Conservation (phyloP, 2,888 invertebrate genomes). For the Polydrusus pterygomalis region DNA sequence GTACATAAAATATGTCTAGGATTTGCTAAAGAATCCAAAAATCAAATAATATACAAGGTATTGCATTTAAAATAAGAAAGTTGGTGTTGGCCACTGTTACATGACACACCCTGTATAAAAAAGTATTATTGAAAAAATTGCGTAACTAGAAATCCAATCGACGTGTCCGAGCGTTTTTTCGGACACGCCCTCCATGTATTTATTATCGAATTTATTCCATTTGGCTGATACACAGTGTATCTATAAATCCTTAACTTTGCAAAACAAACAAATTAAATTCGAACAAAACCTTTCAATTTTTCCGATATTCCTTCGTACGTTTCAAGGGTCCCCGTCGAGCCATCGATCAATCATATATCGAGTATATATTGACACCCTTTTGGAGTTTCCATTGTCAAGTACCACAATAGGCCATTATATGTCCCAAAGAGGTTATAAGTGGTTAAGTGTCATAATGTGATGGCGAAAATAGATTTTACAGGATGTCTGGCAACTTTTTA, state of each 20-base stretch:
- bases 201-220: too few relatives aligned
- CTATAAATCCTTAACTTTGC: background rate
- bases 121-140: too few relatives aligned
- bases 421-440: slow-evolving; percentile 37
- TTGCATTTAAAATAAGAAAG: too few relatives aligned
- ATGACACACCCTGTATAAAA: too few relatives aligned
- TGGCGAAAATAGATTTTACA: slow-evolving; percentile 10
- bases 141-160: too few relatives aligned
- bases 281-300: slow-evolving; percentile 20
- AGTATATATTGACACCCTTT: slow-evolving; percentile 50
- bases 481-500: background rate
- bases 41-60: too few relatives aligned
- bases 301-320: slow-evolving; percentile 10
- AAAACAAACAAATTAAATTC: slow-evolving; percentile 14
- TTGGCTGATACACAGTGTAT: too few relatives aligned
- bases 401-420: slow-evolving; percentile 52
- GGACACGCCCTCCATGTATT: too few relatives aligned
- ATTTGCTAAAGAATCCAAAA: too few relatives aligned
- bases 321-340: slow-evolving; percentile 2
- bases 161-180: too few relatives aligned
- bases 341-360: slow-evolving; percentile 48
- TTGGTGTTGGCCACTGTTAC: too few relatives aligned
- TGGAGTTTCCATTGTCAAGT: slow-evolving; percentile 39
- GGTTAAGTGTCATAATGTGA: slow-evolving; percentile 27
- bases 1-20: too few relatives aligned